Evolutionary conservation across 2,888 invertebrate species (phyloP), one percentile per base, ranked within the genome.

Genomic region (Odontocerum albicorne): DNA sequence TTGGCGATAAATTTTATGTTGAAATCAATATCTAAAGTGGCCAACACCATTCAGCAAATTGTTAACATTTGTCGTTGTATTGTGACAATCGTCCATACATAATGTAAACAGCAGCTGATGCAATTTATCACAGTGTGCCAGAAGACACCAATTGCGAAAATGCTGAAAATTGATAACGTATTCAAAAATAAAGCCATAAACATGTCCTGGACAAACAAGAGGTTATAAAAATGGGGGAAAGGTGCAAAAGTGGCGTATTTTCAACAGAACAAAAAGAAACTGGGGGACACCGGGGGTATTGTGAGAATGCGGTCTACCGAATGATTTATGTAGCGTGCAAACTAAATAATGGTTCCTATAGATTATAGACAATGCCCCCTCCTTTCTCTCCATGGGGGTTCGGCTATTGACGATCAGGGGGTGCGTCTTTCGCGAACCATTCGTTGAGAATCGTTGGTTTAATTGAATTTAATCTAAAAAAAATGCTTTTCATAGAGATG

Each of bases 291-390:
- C 45, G 45, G 50, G 38, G 22, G 38, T 50, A 53, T 59, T 59
- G 59, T 59, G 43, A 53, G 38, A 59, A 47, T 57, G 60, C 60
- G 60, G 57, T 60, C 60, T 60, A 51, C 53, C 60, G 52, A 40
- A 57, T 61, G 61, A 61, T 61, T 59, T 61, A 61, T 61, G 61
- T 61, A 55, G 61, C 59, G 61, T 55, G 55, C 59, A 61, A 59
- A 57, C 58, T 61, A 59, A 54, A 59, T 56, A 59, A 61, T 56
- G 59, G 59, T 49, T 57, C 55, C 61, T 57, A 59, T 61, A 59
- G 59, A 61, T 61, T 61, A 61, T 61, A 58, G 61, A 57, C 58
- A 61, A 59, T 55, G 57, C 55, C 44, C 45, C 47, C 49, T n/a
- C 43, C 10, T 27, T 20, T 13, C 20, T 40, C 50, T 50, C 31